Percentiles rank a stretch among this genome's conserved stretches.
Conservation (phyloP, 2,888 invertebrate genomes). For the Lepeophtheirus nordmannii region DNA sequence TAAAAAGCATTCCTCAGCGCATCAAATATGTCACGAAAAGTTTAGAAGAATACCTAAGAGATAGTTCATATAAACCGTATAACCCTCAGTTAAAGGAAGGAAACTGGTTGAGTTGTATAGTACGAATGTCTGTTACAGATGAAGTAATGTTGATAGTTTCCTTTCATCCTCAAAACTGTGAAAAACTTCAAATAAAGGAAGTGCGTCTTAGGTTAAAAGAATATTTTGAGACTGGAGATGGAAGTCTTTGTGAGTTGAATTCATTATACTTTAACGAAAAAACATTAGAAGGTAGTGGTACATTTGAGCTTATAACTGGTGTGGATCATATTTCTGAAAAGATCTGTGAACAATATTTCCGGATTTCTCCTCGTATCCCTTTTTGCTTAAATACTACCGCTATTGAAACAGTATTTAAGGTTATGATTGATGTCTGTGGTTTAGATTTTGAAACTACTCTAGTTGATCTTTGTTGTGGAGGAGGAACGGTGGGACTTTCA, state of each 20-base stretch:
- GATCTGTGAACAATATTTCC: background rate
- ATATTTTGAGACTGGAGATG: constrained; percentile 47
- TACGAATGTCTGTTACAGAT: constrained; percentile 47
- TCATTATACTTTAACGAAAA: background rate
- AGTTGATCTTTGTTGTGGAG: constrained; percentile 93
- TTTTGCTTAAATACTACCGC: constrained; percentile 36
- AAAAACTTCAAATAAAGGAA: constrained; percentile 44
- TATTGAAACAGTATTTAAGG: constrained; percentile 56
- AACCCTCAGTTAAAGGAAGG: constrained; percentile 69
- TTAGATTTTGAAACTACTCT: constrained; percentile 52
- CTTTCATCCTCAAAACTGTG: constrained; percentile 56
- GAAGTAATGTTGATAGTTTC: constrained; percentile 70
- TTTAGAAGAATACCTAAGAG: constrained; percentile 57
- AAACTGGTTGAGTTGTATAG: constrained; percentile 69
- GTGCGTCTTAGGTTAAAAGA: constrained; percentile 42
- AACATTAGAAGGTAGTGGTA: background rate
- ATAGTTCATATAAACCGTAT: constrained; percentile 53
- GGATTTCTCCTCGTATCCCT: background rate
- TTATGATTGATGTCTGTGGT: constrained; percentile 58
- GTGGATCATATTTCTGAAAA: background rate
- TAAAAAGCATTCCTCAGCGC: background rate
- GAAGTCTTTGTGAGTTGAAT: background rate
- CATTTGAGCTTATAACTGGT: constrained; percentile 1
- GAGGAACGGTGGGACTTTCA: constrained; percentile 79
- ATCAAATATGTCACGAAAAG: constrained; percentile 1